Base-by-base conservation (phyloP, 2,888 invertebrate species). In the Bursaphelenchus okinawaensis region DNA sequence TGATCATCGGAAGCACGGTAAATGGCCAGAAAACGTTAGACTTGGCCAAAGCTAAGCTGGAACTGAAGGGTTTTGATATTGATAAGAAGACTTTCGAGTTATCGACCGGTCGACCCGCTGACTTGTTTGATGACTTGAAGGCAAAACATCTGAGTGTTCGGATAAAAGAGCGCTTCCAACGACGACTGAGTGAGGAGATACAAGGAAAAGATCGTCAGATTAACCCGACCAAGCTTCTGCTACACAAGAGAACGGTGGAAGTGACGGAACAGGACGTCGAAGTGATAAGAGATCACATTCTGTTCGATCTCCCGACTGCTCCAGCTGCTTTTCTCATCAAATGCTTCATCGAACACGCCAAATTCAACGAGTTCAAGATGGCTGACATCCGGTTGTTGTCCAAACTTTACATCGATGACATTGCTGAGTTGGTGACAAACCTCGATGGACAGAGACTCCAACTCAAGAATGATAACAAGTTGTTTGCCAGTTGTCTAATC, bases 281-380 rank as follows among this genome's bases (percentile, higher is more conserved):
- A 6, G 28, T 59, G 22, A 27, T 27, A 12, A 22, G 20, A 20
- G 60, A 59, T 20, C 60, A 59, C 24, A 20, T 20, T 20, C 29
- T 59, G 12, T 59, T 59, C 52, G 60, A 51, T 29, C 22, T 51
- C 23, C 40, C 60, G 16, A 59, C 50, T 4, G 60, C 60, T 4
- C 60, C 60, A 1, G 60, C 60, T 16, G 60, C 60, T 4, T 59
- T 59, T 24, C 60, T 52, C 20, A 22, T 59, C n/a, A 59, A 59
- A 29, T 23, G 29, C 9, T 29, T 59, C 19, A 27, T 19, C 28
- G 60, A 22, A 12, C 60, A 59, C 24, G 20, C 50, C 50, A 31
- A 50, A 3, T 20, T 59, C 4, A 23, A 16, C 22, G 51, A 59
- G 24, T 6, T 59, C 19, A 50, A 22, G 51, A 50, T 59, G 52